Percentiles rank a stretch among this genome's conserved stretches.
Evolutionary conservation across 2,888 invertebrate genomes (phyloP).

Genomic region (Xestia sexstrigata): DNA sequence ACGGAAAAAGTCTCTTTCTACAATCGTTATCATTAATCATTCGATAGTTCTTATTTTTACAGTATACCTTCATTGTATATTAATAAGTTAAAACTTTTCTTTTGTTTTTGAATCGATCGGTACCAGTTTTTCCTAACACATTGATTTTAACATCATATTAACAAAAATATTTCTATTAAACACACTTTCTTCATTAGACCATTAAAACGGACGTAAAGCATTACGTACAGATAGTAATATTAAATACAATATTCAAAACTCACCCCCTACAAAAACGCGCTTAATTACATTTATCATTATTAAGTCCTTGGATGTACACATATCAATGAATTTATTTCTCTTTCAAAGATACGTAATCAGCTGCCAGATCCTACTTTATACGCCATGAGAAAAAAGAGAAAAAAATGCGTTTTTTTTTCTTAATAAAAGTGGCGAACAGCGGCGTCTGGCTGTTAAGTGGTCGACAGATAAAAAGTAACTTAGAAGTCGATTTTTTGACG

Average conservation of each 20-base stretch:
- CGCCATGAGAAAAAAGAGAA: not conserved
- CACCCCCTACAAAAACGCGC: constrained; percentile 1
- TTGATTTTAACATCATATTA: not conserved
- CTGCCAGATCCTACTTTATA: constrained; percentile 65
- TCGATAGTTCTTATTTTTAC: constrained; percentile 29
- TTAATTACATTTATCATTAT: constrained; percentile 72
- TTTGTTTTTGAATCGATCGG: constrained; percentile 5
- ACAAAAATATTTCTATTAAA: not conserved
- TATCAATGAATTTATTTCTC: constrained; percentile 69
- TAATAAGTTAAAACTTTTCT: not conserved
- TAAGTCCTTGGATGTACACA: constrained; percentile 64
- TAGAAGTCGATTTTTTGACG: constrained; percentile 71
- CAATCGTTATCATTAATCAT: constrained; percentile 24
- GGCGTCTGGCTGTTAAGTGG: constrained; percentile 61
- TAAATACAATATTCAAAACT: constrained; percentile 16
- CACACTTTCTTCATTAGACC: not conserved
- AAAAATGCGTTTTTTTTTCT: constrained; percentile 28
- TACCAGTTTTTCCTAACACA: not conserved
- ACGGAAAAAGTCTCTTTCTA: constrained; percentile 5
- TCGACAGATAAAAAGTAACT: constrained; percentile 67
- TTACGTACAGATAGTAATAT: constrained; percentile 5
- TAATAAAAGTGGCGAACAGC: constrained; percentile 49
- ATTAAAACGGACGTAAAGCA: not conserved
- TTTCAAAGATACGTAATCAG: constrained; percentile 66
- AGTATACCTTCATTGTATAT: constrained; percentile 7